phyloP scores from a whole-genome alignment of 2,113 vertebrate genomes.

The Ctenodactylus gundi region DNA sequence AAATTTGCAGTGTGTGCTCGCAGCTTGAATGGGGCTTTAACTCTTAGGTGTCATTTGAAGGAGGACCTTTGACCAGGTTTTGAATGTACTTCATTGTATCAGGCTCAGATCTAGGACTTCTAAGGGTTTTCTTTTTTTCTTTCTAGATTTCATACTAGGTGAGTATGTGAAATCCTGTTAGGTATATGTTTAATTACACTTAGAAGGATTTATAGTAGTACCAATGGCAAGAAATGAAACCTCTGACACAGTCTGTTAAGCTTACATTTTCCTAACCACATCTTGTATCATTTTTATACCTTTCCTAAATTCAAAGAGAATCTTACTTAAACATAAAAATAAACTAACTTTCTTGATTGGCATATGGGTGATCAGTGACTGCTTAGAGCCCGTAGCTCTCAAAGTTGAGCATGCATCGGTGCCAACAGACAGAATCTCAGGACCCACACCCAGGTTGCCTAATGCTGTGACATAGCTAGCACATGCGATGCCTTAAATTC shows the following conservation, averaged over 20 bases:
- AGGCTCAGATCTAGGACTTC: background rate
- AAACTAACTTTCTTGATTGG: background rate
- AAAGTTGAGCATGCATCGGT: background rate
- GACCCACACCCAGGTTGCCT: background rate
- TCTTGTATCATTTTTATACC: background rate
- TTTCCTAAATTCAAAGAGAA: background rate
- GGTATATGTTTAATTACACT: background rate
- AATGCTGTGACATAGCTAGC: background rate
- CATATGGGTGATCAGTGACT: background rate
- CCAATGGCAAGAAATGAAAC: background rate
- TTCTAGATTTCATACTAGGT: background rate
- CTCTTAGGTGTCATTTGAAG: background rate
- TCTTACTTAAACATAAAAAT: conserved; percentile 15
- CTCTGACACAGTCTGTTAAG: background rate
- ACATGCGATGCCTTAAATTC: background rate
- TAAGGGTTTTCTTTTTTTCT: background rate
- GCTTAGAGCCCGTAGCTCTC: background rate
- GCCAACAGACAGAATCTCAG: background rate
- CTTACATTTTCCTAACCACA: background rate
- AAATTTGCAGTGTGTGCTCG: background rate
- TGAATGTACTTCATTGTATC: background rate
- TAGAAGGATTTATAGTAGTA: background rate
- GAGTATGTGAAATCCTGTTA: background rate
- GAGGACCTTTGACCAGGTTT: background rate
- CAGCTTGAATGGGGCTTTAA: background rate